phyloP scores from a whole-genome alignment of 2,888 invertebrate species.

The Tanytarsus gracilentus region DNA sequence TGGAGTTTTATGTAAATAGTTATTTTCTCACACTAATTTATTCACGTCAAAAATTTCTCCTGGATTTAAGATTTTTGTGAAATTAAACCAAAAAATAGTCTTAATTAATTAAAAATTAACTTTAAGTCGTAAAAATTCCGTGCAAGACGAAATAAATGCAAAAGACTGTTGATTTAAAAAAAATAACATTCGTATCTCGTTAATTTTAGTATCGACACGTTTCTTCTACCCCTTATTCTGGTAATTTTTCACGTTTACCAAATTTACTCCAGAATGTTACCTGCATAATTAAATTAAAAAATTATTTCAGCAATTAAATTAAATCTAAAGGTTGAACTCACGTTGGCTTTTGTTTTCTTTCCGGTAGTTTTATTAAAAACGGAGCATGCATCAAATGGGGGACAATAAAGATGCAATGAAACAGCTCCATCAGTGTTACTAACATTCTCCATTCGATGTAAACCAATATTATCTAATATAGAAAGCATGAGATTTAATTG shows the following conservation, averaged over 20 bases:
- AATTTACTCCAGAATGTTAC: constrained; percentile 92
- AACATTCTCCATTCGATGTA: constrained; percentile 92
- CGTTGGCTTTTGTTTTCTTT: constrained; percentile 48
- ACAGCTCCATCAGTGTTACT: constrained; percentile 82
- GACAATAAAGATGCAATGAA: constrained; percentile 90
- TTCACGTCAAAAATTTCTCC: neutral
- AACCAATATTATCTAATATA: constrained; percentile 78
- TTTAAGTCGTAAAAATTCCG: neutral
- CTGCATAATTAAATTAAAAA: constrained; percentile 31
- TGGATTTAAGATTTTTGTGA: neutral
- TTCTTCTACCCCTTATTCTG: neutral
- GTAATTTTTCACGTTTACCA: constrained; percentile 48
- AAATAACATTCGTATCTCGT: neutral
- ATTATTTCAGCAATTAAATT: neutral
- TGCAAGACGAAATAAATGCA: constrained; percentile 1
- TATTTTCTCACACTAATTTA: neutral
- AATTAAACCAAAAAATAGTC: constrained; percentile 5
- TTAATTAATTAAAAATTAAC: neutral
- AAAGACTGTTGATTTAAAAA: neutral
- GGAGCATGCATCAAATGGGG: constrained; percentile 79
- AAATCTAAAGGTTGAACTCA: neutral
- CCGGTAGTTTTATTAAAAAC: constrained; percentile 90
- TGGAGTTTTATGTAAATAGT: neutral
- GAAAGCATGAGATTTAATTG: constrained; percentile 11
- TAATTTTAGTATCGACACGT: neutral